Evolutionary conservation across 2,888 invertebrate species (phyloP).

Genomic region (Pyralis farinalis): DNA sequence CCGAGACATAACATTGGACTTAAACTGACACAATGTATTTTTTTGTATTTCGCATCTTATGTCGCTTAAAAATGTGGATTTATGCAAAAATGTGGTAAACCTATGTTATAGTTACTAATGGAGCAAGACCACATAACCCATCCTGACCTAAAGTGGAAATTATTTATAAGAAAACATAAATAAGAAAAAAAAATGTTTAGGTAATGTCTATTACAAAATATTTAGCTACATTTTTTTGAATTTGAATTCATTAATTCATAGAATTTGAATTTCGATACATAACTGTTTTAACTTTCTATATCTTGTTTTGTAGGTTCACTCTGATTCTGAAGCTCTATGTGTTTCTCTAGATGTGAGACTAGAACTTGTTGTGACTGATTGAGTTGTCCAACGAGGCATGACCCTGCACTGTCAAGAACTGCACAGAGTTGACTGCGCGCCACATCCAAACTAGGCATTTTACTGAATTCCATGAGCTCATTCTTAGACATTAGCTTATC

Average conservation of each 20-base stretch:
- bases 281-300: slow-evolving; percentile 25
- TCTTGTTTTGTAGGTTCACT: slow-evolving; percentile 25
- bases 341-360: slow-evolving; percentile 84
- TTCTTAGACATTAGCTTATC: slow-evolving; percentile 84
- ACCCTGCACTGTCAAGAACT: slow-evolving; percentile 84
- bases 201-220: neutral
- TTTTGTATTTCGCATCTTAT: too few species aligned
- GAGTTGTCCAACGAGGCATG: slow-evolving; percentile 83
- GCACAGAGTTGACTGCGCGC: slow-evolving; percentile 86
- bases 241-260: too few species aligned
- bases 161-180: too few species aligned
- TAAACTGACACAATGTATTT: too few species aligned
- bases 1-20: too few species aligned
- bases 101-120: too few species aligned
- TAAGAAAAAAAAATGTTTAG: too few species aligned
- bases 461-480: slow-evolving; percentile 84
- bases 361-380: slow-evolving; percentile 85
- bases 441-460: slow-evolving; percentile 83
- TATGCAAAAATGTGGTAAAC: too few species aligned
- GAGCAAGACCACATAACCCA: too few species aligned
- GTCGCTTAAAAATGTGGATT: too few species aligned
- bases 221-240: slow-evolving; percentile 8
- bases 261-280: too few species aligned
- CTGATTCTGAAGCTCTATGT: slow-evolving; percentile 59
- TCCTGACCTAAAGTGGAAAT: too few species aligned